phyloP scores from a whole-genome alignment of 2,888 invertebrate genomes.

The Laspeyria flexula region DNA sequence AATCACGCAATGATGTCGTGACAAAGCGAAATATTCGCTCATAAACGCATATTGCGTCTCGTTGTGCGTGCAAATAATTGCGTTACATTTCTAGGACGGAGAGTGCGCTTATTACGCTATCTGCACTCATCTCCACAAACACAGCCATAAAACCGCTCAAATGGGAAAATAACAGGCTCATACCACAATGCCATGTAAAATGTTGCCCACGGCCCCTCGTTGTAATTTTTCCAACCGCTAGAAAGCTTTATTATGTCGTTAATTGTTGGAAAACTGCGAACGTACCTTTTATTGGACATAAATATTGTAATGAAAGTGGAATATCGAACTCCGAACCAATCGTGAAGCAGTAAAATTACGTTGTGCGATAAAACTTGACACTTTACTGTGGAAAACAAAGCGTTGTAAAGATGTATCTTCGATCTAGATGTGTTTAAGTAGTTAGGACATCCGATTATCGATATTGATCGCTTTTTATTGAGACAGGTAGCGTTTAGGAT shows the following conservation, averaged over 20 bases:
- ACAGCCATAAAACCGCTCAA: slow-evolving; percentile 80
- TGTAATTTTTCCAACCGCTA: slow-evolving; percentile 73
- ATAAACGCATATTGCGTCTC: slow-evolving; percentile 50
- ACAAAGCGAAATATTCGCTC: slow-evolving; percentile 31
- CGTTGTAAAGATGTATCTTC: slow-evolving; percentile 33
- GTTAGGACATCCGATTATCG: slow-evolving; percentile 25
- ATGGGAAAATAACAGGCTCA: slow-evolving; percentile 85
- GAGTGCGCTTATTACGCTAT: slow-evolving; percentile 74
- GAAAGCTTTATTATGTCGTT: slow-evolving; percentile 70
- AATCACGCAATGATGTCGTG: slow-evolving; percentile 29
- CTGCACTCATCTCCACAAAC: slow-evolving; percentile 74
- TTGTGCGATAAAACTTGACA: slow-evolving; percentile 39
- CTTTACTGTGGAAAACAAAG: slow-evolving; percentile 41
- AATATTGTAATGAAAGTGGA: slow-evolving; percentile 46
- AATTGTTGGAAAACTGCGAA: slow-evolving; percentile 61
- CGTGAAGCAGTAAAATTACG: slow-evolving; percentile 34
- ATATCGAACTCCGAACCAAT: slow-evolving; percentile 50
- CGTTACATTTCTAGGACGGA: slow-evolving; percentile 80
- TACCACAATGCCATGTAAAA: slow-evolving; percentile 81
- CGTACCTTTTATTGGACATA: slow-evolving; percentile 55
- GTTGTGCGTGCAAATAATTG: slow-evolving; percentile 81
- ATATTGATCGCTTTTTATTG: slow-evolving; percentile 30
- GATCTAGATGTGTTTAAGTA: slow-evolving; percentile 35
- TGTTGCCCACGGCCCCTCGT: slow-evolving; percentile 54
- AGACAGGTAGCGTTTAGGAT: slow-evolving; percentile 18